Percentiles rank a stretch among this genome's conserved stretches.
Evolutionary conservation across 2,888 invertebrate genomes (phyloP).

Genomic region (Microplitis manilae): DNA sequence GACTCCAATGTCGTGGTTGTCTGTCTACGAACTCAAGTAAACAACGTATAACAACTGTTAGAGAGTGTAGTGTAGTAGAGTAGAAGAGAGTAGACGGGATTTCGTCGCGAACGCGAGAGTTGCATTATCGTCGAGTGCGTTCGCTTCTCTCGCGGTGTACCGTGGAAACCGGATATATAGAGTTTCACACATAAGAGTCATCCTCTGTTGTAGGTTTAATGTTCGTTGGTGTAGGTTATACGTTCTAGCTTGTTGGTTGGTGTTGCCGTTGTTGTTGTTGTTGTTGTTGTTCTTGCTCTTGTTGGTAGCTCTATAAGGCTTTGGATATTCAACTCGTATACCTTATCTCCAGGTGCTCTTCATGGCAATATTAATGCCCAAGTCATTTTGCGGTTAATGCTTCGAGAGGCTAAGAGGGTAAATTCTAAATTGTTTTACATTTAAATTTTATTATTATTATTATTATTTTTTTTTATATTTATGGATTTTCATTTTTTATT

Average conservation of each 20-base stretch:
- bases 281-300: background rate
- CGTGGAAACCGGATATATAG: conserved; percentile 32
- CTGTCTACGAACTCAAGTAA: conserved; percentile 39
- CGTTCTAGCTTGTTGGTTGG: conserved; percentile 10
- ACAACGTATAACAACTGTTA: conserved; percentile 38
- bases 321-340: conserved; percentile 17
- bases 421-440: conserved; percentile 3
- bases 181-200: conserved; percentile 33
- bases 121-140: conserved; percentile 41
- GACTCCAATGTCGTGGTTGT: conserved; percentile 16
- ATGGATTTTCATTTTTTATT: background rate
- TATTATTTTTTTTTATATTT: background rate
- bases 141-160: conserved; percentile 26
- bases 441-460: background rate
- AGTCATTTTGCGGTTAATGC: conserved; percentile 1
- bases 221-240: background rate
- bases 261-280: background rate
- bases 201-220: conserved; percentile 5
- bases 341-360: conserved; percentile 25
- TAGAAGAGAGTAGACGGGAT: conserved; percentile 22
- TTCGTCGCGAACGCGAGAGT: conserved; percentile 36
- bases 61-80: conserved; percentile 23
- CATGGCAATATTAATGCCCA: background rate
- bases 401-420: background rate
- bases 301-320: conserved; percentile 9